Base-by-base conservation (phyloP, 2,888 invertebrate species). In the Leuctra nigra region DNA sequence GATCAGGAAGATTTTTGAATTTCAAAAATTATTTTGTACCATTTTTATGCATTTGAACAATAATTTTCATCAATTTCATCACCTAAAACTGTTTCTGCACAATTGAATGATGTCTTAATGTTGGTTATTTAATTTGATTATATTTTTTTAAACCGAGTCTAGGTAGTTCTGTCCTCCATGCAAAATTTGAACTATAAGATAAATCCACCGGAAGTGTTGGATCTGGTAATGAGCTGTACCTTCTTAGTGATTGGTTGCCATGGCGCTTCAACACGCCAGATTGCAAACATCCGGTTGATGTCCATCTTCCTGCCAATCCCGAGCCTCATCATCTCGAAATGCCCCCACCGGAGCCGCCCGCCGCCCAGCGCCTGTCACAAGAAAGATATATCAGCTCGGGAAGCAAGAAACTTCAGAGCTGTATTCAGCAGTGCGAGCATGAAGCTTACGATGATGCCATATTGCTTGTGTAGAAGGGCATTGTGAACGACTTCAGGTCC, bases 211-310 rank as follows among this genome's bases (percentile, higher is more conserved):
- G n/a, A n/a, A n/a, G n/a, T n/a, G n/a, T n/a, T n/a, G n/a, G n/a
- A n/a, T n/a, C n/a, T n/a, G n/a, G n/a, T n/a, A n/a, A n/a, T n/a
- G n/a, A n/a, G n/a, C 33, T 13, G 44, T 65, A 78, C 79, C 70
- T 91, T 91, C 71, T 87, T 91, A 0, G 92, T 91, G 9, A 95
- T 74, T 0, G 98, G 90, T 67, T 97, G 94, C 98, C 98, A 99
- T 0, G 97, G 96, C 0, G 92, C 77, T 65, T 94, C 93, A 0
- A 99, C 76, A 65, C 99, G 78, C 96, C 97, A 99, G 25, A 92
- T 76, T 0, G 95, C 93, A 78, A 97, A 99, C 86, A 91, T 91
- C 65, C 83, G 80, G 61, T 78, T 82, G 18, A 79, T 72, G 65
- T 95, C 86, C 67, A 98, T 79, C 66, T 87, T 86, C 50, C 88